Evolutionary conservation across 2,113 vertebrate genomes (phyloP).

Genomic region (Anarrhichthys ocellatus): DNA sequence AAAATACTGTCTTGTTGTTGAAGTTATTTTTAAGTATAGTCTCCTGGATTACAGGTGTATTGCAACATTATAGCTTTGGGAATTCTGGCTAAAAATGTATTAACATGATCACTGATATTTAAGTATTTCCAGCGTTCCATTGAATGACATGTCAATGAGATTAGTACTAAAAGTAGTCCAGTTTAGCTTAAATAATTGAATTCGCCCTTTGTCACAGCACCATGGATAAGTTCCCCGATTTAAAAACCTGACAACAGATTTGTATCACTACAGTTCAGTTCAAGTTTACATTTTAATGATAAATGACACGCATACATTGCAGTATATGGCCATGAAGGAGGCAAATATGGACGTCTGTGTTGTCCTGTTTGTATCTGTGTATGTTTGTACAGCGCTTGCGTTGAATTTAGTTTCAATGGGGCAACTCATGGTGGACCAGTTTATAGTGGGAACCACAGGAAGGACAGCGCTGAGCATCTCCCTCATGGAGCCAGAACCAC

Average conservation of each 20-base stretch:
- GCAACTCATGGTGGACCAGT: slow-evolving; percentile 78
- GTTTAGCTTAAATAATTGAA: not conserved
- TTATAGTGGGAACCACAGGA: slow-evolving; percentile 78
- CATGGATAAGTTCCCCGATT: not conserved
- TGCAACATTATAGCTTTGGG: not conserved
- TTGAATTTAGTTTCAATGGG: slow-evolving; percentile 62
- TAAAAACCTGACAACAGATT: not conserved
- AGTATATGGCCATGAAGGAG: slow-evolving; percentile 23
- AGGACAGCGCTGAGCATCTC: slow-evolving; percentile 78
- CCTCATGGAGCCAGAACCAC: slow-evolving; percentile 83
- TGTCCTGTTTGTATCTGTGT: slow-evolving; percentile 6
- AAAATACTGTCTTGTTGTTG: not conserved
- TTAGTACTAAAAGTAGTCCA: not conserved
- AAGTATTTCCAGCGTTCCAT: not conserved
- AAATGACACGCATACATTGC: slow-evolving; percentile 33
- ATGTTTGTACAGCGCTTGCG: slow-evolving; percentile 1
- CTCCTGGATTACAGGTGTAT: not conserved
- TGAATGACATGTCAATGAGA: not conserved
- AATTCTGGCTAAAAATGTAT: not conserved
- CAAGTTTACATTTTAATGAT: slow-evolving; percentile 65
- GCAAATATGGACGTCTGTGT: not conserved
- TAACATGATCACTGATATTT: not conserved
- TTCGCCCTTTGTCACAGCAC: not conserved
- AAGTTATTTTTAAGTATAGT: not conserved
- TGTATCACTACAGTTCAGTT: not conserved